Base-by-base conservation (phyloP, 1,140 invertebrate genomes). In the Drosophila melanica region DNA sequence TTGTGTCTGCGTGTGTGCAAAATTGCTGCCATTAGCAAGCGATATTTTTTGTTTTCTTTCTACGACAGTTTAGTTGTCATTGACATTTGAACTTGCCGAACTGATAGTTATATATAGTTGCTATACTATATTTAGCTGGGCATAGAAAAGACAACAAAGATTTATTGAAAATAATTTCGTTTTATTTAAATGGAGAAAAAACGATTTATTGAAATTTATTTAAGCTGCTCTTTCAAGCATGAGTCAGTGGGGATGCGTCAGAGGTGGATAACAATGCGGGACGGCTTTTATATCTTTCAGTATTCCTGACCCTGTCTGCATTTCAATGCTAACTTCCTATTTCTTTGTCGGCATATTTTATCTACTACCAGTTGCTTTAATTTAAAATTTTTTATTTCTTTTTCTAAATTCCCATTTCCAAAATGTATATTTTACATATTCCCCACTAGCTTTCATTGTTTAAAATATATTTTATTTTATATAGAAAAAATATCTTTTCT, bases 31-130 rank as follows among this genome's bases (percentile, higher is more conserved):
- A 84, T 84, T 85, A 84, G 81, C 77, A 69, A 68, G 44, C 48
- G 65, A 73, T 74, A 67, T 77, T 69, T 67, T 67, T 84, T 62
- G 62, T 51, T 47, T 50, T 42, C 45, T 35, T 42, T 50, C 14
- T 16, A 39, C 37, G 64, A 69, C 77, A 80, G 87, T 80, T 90
- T 75, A 84, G 55, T 90, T 89, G 80, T 80, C 85, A 89, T 90
- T 90, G 84, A 89, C 84, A 90, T 89, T 90, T 89, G 84, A 89
- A 90, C 84, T 80, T 84, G 80, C 45, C 37, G 39, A 64, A 59
- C 65, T 66, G 20, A 50, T 37, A 62, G 57, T 58, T 58, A 59
- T 23, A 23, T 2, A 23, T 23, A 58, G 37, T 50, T 41, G 47
- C 16, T 11, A 2, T 14, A 42, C 37, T 51, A 59, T 57, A 41